Conservation (phyloP, 1,140 invertebrate species). For the Panonychus citri region DNA sequence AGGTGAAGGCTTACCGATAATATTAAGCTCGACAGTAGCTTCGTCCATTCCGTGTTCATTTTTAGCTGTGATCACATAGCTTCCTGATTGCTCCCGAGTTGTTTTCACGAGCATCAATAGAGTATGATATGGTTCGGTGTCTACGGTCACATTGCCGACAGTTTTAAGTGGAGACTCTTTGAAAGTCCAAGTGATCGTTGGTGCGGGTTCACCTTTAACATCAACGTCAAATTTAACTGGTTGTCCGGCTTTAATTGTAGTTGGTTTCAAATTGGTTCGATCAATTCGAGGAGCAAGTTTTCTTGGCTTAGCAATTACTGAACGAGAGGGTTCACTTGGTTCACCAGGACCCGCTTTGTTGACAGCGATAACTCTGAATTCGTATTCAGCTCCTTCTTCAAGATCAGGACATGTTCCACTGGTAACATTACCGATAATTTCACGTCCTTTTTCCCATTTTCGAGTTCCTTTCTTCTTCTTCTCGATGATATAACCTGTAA, state of each 20-base stretch:
- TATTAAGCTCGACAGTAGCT: constrained; percentile 66
- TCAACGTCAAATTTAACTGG: constrained; percentile 70
- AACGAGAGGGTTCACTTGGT: constrained; percentile 69
- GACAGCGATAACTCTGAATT: constrained; percentile 87
- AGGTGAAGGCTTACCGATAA: constrained; percentile 24
- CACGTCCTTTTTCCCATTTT: constrained; percentile 71
- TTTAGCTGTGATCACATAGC: constrained; percentile 62
- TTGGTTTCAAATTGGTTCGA: constrained; percentile 8
- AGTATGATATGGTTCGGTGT: constrained; percentile 48
- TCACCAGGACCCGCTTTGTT: constrained; percentile 85
- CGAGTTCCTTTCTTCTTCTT: constrained; percentile 77
- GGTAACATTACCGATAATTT: constrained; percentile 50
- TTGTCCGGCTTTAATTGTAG: constrained; percentile 47
- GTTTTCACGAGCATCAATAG: constrained; percentile 67
- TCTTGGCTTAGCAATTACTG: constrained; percentile 76
- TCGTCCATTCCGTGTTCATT: constrained; percentile 76
- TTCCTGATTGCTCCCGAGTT: constrained; percentile 65
- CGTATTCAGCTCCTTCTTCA: constrained; percentile 84
- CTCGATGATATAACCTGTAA: constrained; percentile 66
- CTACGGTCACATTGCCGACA: constrained; percentile 34
- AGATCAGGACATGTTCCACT: constrained; percentile 55
- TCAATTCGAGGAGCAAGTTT: constrained; percentile 45
- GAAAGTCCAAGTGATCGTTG: constrained; percentile 60
- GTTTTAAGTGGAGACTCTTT: constrained; percentile 33
- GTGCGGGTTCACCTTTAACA: constrained; percentile 86